Evolutionary conservation across 2,113 vertebrate genomes (phyloP), one percentile per base, ranked within the genome.

Genomic region (Nanorana parkeri): DNA sequence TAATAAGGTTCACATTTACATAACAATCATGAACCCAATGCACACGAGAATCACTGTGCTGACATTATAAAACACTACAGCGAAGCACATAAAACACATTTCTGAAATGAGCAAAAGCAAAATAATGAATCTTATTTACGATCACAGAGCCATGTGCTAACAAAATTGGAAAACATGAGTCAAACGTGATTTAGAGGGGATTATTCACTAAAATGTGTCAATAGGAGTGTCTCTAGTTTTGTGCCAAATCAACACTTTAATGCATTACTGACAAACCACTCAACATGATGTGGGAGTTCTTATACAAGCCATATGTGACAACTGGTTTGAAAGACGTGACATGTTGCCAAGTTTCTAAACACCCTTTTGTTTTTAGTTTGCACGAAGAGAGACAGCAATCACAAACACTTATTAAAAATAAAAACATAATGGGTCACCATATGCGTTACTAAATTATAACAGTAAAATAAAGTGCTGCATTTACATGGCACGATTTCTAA

Each of bases 191-290:
- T 32, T 52, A 29, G 26, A 29, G 65, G 24, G 76, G 65, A 78
- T 78, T 54, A 78, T 66, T 78, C 63, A 66, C 63, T 66, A 78
- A 65, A 66, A 78, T 78, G 47, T 78, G 76, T 78, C 76, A 78
- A 78, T 78, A 51, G 76, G 76, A 78, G 76, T 66, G 51, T 67
- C 63, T 78, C 41, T 29, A 32, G 19, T 54, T 52, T 21, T 52
- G 26, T 15, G 63, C 75, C 63, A 78, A 78, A 67, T 64, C 24
- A 19, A 65, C 75, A 51, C 51, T 55, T 63, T 23, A 72, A 28
- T 32, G 32, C 10, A 75, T 75, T 41, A 61, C 28, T 19, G 15
- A 41, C 55, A 61, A 75, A 60, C 29, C 72, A 61, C 56, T 41
- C 32, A 15, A 60, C n/a, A 61, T 56, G 13, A 24, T 61, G 72